Evolutionary conservation across 92 coral and sea anemone genomes (phyloP).

Genomic region (Palythoa grandis): DNA sequence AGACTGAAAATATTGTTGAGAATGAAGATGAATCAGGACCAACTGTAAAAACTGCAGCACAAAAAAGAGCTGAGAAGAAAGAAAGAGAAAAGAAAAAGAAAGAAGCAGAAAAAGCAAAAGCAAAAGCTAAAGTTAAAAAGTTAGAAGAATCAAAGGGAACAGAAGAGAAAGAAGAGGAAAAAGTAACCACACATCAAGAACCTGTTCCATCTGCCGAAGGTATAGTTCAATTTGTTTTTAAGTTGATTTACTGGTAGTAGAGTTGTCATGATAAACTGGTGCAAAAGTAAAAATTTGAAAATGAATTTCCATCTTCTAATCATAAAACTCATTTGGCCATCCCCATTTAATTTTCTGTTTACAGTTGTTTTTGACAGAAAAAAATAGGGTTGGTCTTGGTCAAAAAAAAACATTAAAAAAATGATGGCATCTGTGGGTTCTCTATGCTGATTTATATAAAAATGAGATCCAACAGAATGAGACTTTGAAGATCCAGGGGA

Average conservation of each 20-base stretch:
- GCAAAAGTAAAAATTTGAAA: background rate
- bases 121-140: conserved; percentile 70
- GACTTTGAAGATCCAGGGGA: no score
- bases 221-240: background rate
- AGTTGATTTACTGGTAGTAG: background rate
- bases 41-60: conserved; percentile 94
- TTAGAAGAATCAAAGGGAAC: conserved; percentile 37
- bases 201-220: conserved; percentile 19
- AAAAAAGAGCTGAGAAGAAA: conserved; percentile 97
- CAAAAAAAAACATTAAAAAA: no score
- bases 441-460: no score
- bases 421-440: no score
- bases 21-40: conserved; percentile 59
- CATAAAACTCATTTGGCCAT: background rate
- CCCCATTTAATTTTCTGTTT: background rate
- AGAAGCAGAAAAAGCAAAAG: conserved; percentile 87
- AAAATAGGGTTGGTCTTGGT: background rate
- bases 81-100: conserved; percentile 96
- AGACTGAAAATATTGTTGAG: conserved; percentile 32
- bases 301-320: no score
- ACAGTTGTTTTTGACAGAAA: background rate
- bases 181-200: conserved; percentile 33
- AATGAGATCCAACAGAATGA: no score
- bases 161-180: conserved; percentile 37
- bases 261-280: background rate